Conservation (phyloP, 2,888 invertebrate genomes). For the Homarus gammarus region DNA sequence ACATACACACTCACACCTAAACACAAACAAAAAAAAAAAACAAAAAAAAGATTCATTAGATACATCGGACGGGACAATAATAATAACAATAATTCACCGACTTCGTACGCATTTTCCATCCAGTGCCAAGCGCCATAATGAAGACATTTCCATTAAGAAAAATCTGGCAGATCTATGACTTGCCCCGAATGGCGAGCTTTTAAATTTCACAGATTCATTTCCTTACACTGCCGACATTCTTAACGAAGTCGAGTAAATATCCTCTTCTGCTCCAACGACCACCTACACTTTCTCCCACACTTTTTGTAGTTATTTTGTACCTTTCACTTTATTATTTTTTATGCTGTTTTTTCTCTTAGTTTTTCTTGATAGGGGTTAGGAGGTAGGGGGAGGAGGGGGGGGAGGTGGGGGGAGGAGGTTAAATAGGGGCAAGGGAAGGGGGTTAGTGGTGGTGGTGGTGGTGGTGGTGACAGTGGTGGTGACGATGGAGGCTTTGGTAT, state of each 20-base stretch:
- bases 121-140: slow-evolving; percentile 47
- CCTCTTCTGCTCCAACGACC: slow-evolving; percentile 18
- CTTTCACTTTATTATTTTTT: slow-evolving; percentile 20
- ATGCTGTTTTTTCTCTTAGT: not conserved
- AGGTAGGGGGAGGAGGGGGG: not conserved
- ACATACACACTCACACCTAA: not conserved
- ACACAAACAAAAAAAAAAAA: slow-evolving; percentile 11
- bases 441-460: not conserved
- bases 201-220: slow-evolving; percentile 70
- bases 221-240: slow-evolving; percentile 58
- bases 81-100: slow-evolving; percentile 60
- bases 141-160: slow-evolving; percentile 71
- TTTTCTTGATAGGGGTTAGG: not conserved
- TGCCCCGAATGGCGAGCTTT: slow-evolving; percentile 54
- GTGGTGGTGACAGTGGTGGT: too few relatives aligned
- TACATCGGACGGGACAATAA: slow-evolving; percentile 63
- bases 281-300: slow-evolving; percentile 12
- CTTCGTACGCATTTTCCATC: slow-evolving; percentile 60
- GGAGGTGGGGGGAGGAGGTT: not conserved
- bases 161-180: slow-evolving; percentile 69
- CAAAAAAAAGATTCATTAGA: slow-evolving; percentile 49
- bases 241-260: slow-evolving; percentile 53
- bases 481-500: too few relatives aligned
- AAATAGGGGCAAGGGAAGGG: not conserved
- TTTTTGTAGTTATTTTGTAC: slow-evolving; percentile 2